A percentile compares a stretch with the other conserved stretches of the same genome.
These are phyloP conservation scores for Callochromis pleurospilus DNA, from an alignment of 2,113 vertebrate species.

Conservation along the genomic window DNA sequence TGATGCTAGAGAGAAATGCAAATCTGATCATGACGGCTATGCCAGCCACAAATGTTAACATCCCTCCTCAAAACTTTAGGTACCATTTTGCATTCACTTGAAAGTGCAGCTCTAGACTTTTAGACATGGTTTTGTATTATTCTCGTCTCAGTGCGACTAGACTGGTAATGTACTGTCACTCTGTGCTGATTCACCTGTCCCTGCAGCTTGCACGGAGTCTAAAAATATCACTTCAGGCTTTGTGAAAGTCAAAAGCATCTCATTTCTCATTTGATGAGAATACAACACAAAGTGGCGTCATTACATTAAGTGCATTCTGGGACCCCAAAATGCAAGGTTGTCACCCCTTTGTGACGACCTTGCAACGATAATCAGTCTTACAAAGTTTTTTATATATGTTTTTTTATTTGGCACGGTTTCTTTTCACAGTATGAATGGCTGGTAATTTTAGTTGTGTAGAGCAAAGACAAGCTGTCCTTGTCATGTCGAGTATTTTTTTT, in stretches of 20 bases:
- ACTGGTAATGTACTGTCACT: constrained; percentile 32
- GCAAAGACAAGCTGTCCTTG: constrained; percentile 45
- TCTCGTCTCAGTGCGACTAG: constrained; percentile 16
- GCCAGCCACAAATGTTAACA: constrained; percentile 28
- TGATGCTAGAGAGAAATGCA: constrained; percentile 50
- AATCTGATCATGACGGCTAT: constrained; percentile 45
- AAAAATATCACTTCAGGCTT: constrained; percentile 35
- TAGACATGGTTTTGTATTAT: constrained; percentile 30
- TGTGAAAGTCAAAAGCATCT: background rate
- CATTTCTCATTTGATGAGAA: constrained; percentile 7
- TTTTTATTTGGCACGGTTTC: background rate
- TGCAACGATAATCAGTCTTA: background rate
- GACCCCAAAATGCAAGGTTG: background rate
- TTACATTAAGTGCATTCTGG: background rate
- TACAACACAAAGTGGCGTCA: background rate
- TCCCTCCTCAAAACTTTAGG: constrained; percentile 28
- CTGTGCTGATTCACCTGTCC: constrained; percentile 45
- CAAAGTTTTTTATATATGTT: background rate
- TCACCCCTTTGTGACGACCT: background rate
- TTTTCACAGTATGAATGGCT: constrained; percentile 17
- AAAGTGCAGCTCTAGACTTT: constrained; percentile 44
- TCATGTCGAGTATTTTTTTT: constrained; percentile 22
- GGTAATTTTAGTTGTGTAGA: background rate
- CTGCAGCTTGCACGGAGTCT: constrained; percentile 10
- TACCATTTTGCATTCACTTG: constrained; percentile 46